A percentile compares a stretch with the other conserved stretches of the same genome.
phyloP scores from a whole-genome alignment of 2,113 vertebrate species.

The Melanostigma gelatinosum region DNA sequence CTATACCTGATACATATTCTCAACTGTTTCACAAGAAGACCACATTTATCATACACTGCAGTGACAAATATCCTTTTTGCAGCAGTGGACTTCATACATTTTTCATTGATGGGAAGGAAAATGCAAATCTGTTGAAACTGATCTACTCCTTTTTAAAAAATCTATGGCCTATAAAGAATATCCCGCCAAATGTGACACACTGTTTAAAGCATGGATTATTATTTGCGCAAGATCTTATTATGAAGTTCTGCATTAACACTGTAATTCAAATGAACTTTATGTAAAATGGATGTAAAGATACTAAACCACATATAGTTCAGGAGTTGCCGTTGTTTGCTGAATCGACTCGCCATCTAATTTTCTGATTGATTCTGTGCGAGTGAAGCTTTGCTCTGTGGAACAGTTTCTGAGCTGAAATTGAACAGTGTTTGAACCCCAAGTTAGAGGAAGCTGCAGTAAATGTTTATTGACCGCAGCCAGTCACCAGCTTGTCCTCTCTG shows the following conservation, averaged over 20 bases:
- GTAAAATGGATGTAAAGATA: neutral
- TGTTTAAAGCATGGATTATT: neutral
- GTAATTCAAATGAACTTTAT: neutral
- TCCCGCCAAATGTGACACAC: neutral
- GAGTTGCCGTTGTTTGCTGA: neutral
- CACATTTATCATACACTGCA: neutral
- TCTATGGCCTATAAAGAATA: neutral
- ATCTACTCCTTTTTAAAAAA: neutral
- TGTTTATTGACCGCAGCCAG: conserved; percentile 33
- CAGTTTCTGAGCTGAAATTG: conserved; percentile 1
- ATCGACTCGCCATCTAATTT: neutral
- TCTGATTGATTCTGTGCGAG: neutral
- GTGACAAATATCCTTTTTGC: neutral
- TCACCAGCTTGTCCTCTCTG: conserved; percentile 8
- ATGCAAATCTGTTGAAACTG: neutral
- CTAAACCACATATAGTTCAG: neutral
- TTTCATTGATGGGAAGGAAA: neutral
- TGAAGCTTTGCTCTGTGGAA: neutral
- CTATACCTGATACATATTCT: neutral
- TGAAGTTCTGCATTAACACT: neutral
- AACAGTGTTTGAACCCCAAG: neutral
- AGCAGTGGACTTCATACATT: neutral
- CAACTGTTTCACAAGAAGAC: neutral
- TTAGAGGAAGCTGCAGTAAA: conserved; percentile 2
- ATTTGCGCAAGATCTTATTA: neutral